These are phyloP conservation scores for Orcinus orca DNA, from an alignment of 2,113 vertebrate species.

Conservation along the genomic window DNA sequence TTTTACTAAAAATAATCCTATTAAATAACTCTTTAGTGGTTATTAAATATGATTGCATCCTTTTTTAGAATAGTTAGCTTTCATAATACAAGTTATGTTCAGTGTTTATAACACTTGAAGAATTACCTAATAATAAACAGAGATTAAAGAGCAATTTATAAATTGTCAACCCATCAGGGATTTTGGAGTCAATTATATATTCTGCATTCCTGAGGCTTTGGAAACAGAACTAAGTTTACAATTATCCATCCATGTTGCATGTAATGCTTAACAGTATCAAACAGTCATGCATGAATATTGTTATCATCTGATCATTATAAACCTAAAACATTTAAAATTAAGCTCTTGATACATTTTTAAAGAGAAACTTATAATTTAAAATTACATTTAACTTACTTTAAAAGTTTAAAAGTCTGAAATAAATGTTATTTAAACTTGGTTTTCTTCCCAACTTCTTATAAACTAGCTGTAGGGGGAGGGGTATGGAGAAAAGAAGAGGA, in stretches of 20 bases:
- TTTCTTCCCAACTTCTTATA: background rate
- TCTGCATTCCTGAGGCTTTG: constrained; percentile 43
- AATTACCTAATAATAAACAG: constrained; percentile 49
- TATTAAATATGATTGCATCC: background rate
- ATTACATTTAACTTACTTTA: constrained; percentile 13
- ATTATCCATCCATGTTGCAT: background rate
- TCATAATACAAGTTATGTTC: constrained; percentile 48
- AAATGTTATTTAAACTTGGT: background rate
- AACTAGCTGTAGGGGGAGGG: background rate
- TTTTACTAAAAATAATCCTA: constrained; percentile 8
- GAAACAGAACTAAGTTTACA: constrained; percentile 66
- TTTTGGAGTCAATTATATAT: constrained; percentile 63
- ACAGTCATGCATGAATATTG: background rate
- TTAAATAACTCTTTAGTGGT: constrained; percentile 32
- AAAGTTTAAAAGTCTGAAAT: background rate
- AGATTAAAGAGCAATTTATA: constrained; percentile 46
- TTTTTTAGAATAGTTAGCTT: background rate
- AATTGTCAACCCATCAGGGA: background rate
- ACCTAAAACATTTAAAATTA: constrained; percentile 47
- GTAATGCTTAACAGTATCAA: background rate
- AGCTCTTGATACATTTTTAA: background rate
- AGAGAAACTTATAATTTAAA: background rate
- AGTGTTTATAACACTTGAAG: constrained; percentile 48
- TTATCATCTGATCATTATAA: constrained; percentile 36
- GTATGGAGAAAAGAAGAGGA: background rate